Percentiles rank a stretch among this genome's conserved stretches.
phyloP scores from a whole-genome alignment of 2,113 vertebrate species.

The Pyrgilauda ruficollis region DNA sequence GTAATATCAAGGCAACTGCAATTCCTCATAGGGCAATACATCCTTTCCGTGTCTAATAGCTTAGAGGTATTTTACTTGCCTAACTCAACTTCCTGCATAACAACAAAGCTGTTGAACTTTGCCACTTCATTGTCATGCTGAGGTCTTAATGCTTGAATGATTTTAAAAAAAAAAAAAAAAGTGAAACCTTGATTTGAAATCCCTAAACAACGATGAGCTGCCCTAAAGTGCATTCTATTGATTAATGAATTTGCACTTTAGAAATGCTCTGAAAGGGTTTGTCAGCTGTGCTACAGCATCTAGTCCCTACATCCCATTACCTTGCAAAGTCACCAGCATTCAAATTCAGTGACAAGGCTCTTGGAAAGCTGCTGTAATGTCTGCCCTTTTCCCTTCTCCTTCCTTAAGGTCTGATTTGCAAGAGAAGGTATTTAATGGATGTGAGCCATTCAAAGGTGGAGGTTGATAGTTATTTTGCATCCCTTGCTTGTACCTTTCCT shows the following conservation, averaged over 20 bases:
- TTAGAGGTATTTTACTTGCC: neutral
- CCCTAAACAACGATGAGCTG: neutral
- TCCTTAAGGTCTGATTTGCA: neutral
- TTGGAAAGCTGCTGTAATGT: neutral
- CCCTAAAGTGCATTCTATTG: neutral
- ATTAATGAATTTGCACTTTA: neutral
- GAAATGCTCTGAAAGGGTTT: neutral
- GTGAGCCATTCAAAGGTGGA: neutral
- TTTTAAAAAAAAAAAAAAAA: neutral
- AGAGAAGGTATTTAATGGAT: neutral
- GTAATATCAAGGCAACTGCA: neutral
- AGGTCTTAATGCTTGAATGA: neutral
- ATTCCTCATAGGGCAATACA: neutral
- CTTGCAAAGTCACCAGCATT: neutral
- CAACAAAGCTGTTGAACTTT: neutral
- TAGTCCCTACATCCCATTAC: neutral
- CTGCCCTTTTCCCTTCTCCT: neutral
- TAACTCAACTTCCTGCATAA: neutral
- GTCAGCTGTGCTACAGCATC: neutral
- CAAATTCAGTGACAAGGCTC: neutral
- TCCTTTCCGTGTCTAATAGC: neutral
- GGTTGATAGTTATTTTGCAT: neutral
- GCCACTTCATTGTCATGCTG: neutral
- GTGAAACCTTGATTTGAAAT: neutral
- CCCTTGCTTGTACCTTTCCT: neutral